These are phyloP conservation scores for Saccopteryx bilineata DNA, from an alignment of 2,113 vertebrate species.

Conservation along the genomic window DNA sequence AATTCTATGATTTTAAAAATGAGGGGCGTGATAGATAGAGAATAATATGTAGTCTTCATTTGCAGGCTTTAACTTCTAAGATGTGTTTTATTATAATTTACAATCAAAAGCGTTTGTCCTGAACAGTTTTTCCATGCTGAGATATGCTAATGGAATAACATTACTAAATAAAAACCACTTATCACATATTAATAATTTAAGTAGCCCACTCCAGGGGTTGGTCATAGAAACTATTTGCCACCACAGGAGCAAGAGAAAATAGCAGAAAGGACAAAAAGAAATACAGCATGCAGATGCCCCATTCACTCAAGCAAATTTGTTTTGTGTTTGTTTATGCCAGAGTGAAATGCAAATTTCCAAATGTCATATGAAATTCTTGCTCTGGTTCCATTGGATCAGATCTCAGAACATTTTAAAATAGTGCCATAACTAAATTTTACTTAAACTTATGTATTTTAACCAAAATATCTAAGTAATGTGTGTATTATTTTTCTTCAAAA, in stretches of 20 bases:
- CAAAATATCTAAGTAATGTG: not conserved
- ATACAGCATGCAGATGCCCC: not conserved
- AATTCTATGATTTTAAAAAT: not conserved
- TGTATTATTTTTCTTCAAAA: constrained; percentile 10
- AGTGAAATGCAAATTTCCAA: not conserved
- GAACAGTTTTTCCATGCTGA: constrained; percentile 35
- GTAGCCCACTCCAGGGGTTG: not conserved
- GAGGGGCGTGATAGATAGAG: not conserved
- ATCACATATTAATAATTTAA: constrained; percentile 59
- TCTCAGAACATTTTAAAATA: not conserved
- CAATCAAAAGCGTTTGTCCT: not conserved
- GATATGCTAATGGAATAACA: constrained; percentile 57
- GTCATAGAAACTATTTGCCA: constrained; percentile 39
- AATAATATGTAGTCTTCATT: not conserved
- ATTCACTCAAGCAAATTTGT: not conserved
- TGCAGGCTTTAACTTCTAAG: not conserved
- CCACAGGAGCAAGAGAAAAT: constrained; percentile 41
- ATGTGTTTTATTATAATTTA: constrained; percentile 21
- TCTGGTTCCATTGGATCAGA: not conserved
- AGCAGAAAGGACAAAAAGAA: not conserved
- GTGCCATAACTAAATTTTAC: not conserved
- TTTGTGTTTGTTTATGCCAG: not conserved
- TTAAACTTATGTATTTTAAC: not conserved
- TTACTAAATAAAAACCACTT: constrained; percentile 57
- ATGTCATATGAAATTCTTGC: not conserved